phyloP scores from a whole-genome alignment of 2,888 invertebrate species.

The Trichogramma dendrolimi region DNA sequence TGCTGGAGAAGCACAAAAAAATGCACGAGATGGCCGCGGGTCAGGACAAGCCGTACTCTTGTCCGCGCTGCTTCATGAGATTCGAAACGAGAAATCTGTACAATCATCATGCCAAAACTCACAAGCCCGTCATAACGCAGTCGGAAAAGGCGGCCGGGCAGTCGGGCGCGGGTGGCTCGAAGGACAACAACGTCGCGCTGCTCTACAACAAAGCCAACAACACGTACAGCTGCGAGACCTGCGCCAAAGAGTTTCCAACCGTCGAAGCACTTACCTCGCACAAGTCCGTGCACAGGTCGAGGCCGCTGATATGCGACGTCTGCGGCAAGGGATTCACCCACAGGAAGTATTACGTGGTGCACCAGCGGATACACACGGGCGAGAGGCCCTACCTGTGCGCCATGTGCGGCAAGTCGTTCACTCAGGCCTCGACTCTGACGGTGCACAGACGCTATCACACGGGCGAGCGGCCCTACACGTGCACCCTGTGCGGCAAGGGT shows the following conservation, averaged over 20 bases:
- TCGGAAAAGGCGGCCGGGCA: conserved; percentile 17
- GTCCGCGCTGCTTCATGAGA: conserved; percentile 48
- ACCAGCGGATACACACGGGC: conserved; percentile 52
- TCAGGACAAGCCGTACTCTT: conserved; percentile 48
- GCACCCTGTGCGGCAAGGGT: conserved; percentile 50
- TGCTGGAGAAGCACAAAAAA: conserved; percentile 48
- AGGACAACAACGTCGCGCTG: neutral
- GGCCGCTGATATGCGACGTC: conserved; percentile 50
- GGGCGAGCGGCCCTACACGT: conserved; percentile 50
- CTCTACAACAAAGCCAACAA: conserved; percentile 19
- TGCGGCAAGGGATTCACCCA: conserved; percentile 51
- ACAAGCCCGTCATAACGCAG: conserved; percentile 34
- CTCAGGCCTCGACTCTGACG: conserved; percentile 49
- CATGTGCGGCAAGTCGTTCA: conserved; percentile 51
- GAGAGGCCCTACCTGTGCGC: conserved; percentile 54
- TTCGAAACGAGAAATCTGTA: conserved; percentile 50
- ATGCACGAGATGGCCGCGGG: conserved; percentile 43
- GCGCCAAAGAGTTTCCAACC: conserved; percentile 46
- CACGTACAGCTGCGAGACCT: conserved; percentile 46
- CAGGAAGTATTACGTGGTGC: conserved; percentile 50
- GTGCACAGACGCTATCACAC: conserved; percentile 51
- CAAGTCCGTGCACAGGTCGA: conserved; percentile 45
- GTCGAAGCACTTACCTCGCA: conserved; percentile 46
- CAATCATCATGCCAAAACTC: conserved; percentile 51
- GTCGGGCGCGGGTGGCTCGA: conserved; percentile 8